Base-by-base conservation (phyloP, 2,113 vertebrate genomes). In the Pachycephala philippinensis region DNA sequence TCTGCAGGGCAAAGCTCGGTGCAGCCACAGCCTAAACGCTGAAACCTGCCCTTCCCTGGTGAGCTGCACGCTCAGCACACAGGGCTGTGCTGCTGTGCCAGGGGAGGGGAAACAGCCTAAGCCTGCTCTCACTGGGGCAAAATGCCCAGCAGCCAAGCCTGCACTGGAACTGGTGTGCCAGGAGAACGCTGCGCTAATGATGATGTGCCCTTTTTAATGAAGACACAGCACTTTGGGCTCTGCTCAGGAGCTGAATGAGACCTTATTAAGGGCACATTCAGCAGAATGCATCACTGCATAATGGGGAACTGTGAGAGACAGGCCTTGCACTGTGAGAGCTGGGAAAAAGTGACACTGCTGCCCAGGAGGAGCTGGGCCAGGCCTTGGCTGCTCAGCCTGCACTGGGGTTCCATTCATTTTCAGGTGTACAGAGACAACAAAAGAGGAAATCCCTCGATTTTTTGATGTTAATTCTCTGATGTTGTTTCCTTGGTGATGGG, bases 401-500 rank as follows among this genome's bases (percentile, higher is more conserved):
- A 3, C 78, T 63, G 24, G 13, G 1, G 1, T 12, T 91, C 59
- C 59, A 42, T 79, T 90, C 54, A 54, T 81, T 81, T 84, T 74
- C 92, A 96, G 95, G 90, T 92, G 60, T 77, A 66, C 42, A 66
- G 39, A 86, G 60, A 64, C 59, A 83, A 91, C 50, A 91, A 84
- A 75, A 54, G 72, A 93, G 88, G 60, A 96, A 96, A 96, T 86
- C 85, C 90, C 88, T 75, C 10, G 1, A 70, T 56, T 74, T 89
- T 84, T 45, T 60, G 1, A 59, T 15, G 8, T 59, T 83, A 66
- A 75, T 75, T 57, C 84, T 78, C 72, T 56, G 80, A 75, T 92
- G 80, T 35, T 81, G 89, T 91, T 84, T 89, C 93, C 96, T 91
- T 90, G 90, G 91, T 92, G 94, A 93, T 39, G 33, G 89, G 86